Evolutionary conservation across 2,113 vertebrate genomes (phyloP), one percentile per base, ranked within the genome.

Genomic region (Meleagris gallopavo): DNA sequence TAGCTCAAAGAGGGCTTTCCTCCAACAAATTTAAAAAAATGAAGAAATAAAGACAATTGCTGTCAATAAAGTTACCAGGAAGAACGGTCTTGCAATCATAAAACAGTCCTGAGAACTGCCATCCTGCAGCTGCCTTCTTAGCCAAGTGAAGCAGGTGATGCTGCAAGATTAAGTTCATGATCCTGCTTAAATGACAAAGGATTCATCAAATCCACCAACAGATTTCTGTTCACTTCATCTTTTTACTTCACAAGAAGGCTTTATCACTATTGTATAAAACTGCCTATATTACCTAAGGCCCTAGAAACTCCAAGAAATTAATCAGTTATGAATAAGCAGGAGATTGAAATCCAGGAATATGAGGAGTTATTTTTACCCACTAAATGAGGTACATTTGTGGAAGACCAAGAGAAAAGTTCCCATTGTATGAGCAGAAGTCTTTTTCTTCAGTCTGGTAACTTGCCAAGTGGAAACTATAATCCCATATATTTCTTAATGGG

Each of bases 391-490:
- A 74, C 91, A 78, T 60, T 95, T 91, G 60, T 94, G 75, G 41
- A 95, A 85, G 64, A 83, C 74, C 27, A 95, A 87, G 89, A 95
- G 83, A 95, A 94, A 58, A 94, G 87, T 90, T 93, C 80, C 87
- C 89, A 93, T 83, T 97, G 60, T 89, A 86, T 86, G 89, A 96
- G 95, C 86, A 96, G 91, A 88, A 95, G 93, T 76, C 69, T 87
- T 91, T 92, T 91, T 81, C 93, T 88, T 93, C 40, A 55, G 64
- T 38, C 69, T 95, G 88, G 89, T 80, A 92, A 74, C 57, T 67
- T 73, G 89, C 91, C 93, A 96, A 94, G 65, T 74, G 52, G 87
- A 96, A 96, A 96, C 65, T 88, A 73, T 43, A 96, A 86, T 78
- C 78, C 41, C 6, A 64, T 48, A 64, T 62, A 77, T 80, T 72